phyloP scores from a whole-genome alignment of 2,113 vertebrate species.

The Emydocephalus ijimae region DNA sequence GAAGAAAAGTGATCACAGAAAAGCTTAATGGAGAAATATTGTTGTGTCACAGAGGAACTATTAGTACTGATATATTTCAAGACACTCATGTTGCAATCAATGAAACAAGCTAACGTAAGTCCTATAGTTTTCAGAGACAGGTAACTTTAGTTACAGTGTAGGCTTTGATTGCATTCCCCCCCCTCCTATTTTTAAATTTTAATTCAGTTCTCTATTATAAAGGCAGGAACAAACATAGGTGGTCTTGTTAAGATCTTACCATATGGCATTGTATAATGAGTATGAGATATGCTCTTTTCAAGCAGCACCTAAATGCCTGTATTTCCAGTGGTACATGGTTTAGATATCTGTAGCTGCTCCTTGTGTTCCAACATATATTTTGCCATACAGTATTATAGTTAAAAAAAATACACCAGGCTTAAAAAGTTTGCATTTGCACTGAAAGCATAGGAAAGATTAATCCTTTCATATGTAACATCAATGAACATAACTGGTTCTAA shows the following conservation, averaged over 20 bases:
- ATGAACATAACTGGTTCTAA: background rate
- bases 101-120: background rate
- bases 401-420: background rate
- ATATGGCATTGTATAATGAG: background rate
- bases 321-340: background rate
- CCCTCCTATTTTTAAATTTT: background rate
- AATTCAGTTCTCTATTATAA: background rate
- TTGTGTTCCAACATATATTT: background rate
- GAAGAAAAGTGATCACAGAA: background rate
- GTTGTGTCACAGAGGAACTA: background rate
- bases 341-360: background rate
- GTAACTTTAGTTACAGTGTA: background rate
- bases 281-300: background rate
- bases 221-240: background rate
- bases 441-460: background rate
- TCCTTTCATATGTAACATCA: background rate
- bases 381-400: background rate
- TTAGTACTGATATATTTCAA: background rate
- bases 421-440: background rate
- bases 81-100: background rate
- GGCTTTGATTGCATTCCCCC: background rate
- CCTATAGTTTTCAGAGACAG: background rate
- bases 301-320: background rate
- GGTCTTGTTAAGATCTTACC: background rate
- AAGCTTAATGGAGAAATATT: background rate